These are phyloP conservation scores for Peromyscus attwateri DNA, from an alignment of 2,797 vertebrate species.

Conservation along the genomic window DNA sequence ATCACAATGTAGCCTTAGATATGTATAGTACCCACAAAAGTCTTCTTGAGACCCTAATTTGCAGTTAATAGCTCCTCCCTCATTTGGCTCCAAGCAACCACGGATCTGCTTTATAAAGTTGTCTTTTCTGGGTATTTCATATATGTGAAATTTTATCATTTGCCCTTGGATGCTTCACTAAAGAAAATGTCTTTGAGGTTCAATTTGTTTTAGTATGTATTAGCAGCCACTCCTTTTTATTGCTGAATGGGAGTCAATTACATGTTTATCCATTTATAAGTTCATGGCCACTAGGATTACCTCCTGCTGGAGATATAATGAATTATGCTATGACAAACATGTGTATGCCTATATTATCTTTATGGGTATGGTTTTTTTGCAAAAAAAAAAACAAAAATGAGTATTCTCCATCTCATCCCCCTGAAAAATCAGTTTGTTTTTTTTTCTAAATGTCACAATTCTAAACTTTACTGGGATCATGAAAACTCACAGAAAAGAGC, in stretches of 20 bases:
- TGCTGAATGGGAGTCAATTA: not conserved
- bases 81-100: not conserved
- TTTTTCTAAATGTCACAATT: slow-evolving; percentile 49
- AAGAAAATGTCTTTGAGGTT: slow-evolving; percentile 8
- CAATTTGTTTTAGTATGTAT: not conserved
- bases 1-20: not conserved
- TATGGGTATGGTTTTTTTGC: not conserved
- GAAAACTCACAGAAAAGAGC: slow-evolving; percentile 65
- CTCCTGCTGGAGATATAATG: not conserved
- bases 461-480: slow-evolving; percentile 26
- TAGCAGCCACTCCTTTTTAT: not conserved
- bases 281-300: not conserved
- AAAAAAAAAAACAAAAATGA: slow-evolving; percentile 12
- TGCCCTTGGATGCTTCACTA: slow-evolving; percentile 9
- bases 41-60: not conserved
- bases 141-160: not conserved
- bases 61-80: not conserved
- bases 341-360: not conserved
- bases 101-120: not conserved
- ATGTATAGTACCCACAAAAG: not conserved
- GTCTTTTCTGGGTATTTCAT: slow-evolving; percentile 2
- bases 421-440: not conserved
- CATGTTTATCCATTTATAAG: not conserved
- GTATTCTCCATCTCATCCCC: not conserved
- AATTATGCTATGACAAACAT: not conserved